These are phyloP conservation scores for Cichlasoma orientale DNA, from an alignment of 2,797 vertebrate genomes.

Conservation along the genomic window DNA sequence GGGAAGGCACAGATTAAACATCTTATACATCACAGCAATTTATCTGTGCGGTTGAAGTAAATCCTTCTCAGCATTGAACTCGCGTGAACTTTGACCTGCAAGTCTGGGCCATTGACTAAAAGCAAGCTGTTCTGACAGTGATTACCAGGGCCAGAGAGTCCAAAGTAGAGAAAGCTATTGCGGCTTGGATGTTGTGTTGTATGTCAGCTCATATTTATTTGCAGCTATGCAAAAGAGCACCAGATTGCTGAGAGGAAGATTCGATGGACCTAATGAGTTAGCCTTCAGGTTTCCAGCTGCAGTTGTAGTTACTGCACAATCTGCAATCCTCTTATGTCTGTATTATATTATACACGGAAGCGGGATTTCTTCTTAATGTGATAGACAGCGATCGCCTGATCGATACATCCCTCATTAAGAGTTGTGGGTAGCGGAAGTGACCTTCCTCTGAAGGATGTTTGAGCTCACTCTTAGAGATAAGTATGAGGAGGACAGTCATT, in stretches of 20 bases:
- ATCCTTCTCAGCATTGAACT: not conserved
- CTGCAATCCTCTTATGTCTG: not conserved
- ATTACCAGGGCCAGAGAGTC: not conserved
- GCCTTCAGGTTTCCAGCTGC: not conserved
- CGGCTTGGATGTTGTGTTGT: not conserved
- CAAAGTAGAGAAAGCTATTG: not conserved
- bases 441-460: not conserved
- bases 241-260: not conserved
- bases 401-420: not conserved
- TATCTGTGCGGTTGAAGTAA: not conserved
- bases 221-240: not conserved
- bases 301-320: not conserved
- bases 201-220: not conserved
- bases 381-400: not conserved
- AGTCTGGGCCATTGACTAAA: not conserved
- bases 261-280: too few species aligned
- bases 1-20: not conserved
- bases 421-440: not conserved
- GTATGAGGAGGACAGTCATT: not conserved
- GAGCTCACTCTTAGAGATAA: not conserved
- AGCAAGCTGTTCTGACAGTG: not conserved
- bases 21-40: conserved; percentile 3
- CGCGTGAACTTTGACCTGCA: not conserved
- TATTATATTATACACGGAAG: not conserved
- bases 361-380: not conserved